Percentiles rank a stretch among this genome's conserved stretches.
Evolutionary conservation across 2,113 vertebrate genomes (phyloP).

Genomic region (Tachuris rubrigastra): DNA sequence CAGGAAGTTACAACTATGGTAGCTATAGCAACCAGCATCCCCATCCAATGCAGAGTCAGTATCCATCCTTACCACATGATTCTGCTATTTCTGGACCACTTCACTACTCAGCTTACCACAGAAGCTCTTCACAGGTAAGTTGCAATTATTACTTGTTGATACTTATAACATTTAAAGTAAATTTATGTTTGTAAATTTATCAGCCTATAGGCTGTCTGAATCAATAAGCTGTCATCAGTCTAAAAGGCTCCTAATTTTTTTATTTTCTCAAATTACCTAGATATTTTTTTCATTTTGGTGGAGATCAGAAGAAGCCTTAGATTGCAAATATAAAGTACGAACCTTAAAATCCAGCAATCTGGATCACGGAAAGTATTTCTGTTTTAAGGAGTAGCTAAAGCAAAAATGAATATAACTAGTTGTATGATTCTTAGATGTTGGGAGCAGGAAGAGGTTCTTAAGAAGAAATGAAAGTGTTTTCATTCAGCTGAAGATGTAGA

Average conservation of each 20-base stretch:
- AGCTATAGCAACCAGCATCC: constrained; percentile 95
- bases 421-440: background rate
- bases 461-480: background rate
- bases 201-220: background rate
- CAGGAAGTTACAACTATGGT: constrained; percentile 95
- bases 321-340: background rate
- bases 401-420: background rate
- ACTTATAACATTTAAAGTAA: background rate
- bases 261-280: background rate
- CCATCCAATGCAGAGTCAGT: constrained; percentile 94
- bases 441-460: background rate
- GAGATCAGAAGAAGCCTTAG: background rate
- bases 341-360: background rate
- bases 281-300: background rate
- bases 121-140: constrained; percentile 92
- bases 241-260: background rate
- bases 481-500: background rate
- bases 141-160: background rate
- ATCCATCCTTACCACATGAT: constrained; percentile 90
- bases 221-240: background rate
- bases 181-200: background rate
- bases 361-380: background rate
- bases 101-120: constrained; percentile 94
- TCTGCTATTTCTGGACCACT: constrained; percentile 88
- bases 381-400: background rate